phyloP scores from a whole-genome alignment of 2,888 invertebrate species.

The Parapristionchus giblindavisi region DNA sequence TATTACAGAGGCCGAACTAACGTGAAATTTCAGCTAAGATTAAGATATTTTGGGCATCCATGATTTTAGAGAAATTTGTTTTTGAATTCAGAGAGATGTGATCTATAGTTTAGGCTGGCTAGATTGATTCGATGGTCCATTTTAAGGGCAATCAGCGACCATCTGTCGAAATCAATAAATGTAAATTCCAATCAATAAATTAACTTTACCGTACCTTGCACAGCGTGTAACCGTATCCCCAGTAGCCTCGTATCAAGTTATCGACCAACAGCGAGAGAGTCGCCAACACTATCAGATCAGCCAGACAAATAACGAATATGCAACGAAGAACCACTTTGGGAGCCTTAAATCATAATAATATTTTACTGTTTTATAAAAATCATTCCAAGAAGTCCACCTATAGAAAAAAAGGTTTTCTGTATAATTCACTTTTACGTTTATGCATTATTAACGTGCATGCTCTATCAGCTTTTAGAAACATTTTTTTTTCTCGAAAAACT shows the following conservation, averaged over 20 bases:
- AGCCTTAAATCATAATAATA: conserved; percentile 6
- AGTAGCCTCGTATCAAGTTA: conserved; percentile 44
- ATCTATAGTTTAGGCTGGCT: too few relatives aligned
- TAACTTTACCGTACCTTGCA: conserved; percentile 32
- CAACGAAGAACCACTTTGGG: conserved; percentile 37
- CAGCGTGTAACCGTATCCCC: conserved; percentile 45
- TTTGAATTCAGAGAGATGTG: too few relatives aligned
- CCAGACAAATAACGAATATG: conserved; percentile 48
- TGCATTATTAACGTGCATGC: neutral
- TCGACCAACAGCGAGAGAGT: conserved; percentile 46
- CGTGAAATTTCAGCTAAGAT: too few relatives aligned
- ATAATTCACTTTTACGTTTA: neutral
- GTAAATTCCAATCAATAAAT: too few relatives aligned
- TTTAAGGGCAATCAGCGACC: too few relatives aligned
- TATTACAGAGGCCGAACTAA: too few relatives aligned
- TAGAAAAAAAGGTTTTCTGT: too few relatives aligned
- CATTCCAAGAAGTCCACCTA: too few relatives aligned
- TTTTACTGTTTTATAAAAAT: neutral
- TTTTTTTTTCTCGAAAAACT: neutral
- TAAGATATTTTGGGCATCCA: too few relatives aligned
- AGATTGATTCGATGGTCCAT: too few relatives aligned
- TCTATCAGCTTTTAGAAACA: neutral
- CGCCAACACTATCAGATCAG: conserved; percentile 45
- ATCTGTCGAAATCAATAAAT: too few relatives aligned
- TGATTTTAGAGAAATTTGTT: too few relatives aligned